Conservation (phyloP, 2,113 vertebrate genomes). For the Neofelis nebulosa region DNA sequence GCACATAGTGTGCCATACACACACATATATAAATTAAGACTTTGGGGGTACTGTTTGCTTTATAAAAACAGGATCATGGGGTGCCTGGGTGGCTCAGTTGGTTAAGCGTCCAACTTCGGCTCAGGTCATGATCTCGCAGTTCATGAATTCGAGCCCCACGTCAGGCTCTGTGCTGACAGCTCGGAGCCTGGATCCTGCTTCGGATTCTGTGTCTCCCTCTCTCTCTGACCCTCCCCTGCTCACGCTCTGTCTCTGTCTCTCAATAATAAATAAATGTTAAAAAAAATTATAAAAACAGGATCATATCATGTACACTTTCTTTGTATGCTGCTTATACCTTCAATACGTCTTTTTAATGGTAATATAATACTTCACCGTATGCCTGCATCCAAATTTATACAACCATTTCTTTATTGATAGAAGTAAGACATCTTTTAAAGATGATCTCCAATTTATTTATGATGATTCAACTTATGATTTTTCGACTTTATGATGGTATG, state of each 20-base stretch:
- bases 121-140: no score
- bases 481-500: background rate
- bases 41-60: background rate
- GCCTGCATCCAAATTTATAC: background rate
- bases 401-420: background rate
- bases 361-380: background rate
- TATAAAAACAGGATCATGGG: background rate
- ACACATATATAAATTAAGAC: background rate
- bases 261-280: background rate
- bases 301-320: background rate
- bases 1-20: background rate
- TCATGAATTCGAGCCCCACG: no score
- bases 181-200: no score
- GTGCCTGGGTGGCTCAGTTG: no score
- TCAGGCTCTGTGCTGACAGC: no score
- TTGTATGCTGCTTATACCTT: background rate
- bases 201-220: no score
- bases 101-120: no score
- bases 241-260: no score
- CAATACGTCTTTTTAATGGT: background rate
- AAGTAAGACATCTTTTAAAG: background rate
- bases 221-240: no score
- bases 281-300: background rate
- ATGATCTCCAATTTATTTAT: background rate
- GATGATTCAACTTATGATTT: background rate